Percentiles rank a stretch among this genome's conserved stretches.
Conservation (phyloP, 2,888 invertebrate species). For the Thelaira solivaga region DNA sequence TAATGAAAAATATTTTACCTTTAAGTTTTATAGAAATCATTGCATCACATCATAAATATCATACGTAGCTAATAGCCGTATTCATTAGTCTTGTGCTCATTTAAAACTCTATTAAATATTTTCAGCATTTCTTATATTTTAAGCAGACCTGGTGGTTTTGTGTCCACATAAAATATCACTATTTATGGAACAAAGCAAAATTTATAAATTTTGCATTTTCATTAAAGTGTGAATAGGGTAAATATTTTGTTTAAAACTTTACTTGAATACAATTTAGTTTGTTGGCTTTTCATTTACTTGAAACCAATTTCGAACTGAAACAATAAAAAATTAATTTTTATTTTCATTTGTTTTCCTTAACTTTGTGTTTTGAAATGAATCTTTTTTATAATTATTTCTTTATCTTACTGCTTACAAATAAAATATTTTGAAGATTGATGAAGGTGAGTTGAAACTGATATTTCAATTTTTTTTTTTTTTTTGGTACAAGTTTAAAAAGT, state of each 20-base stretch:
- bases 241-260: slow-evolving; percentile 14
- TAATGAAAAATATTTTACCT: too few species aligned
- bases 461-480: slow-evolving; percentile 49
- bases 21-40: too few species aligned
- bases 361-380: slow-evolving; percentile 28
- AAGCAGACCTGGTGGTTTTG: too few species aligned
- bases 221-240: background rate
- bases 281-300: background rate
- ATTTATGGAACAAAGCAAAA: too few species aligned
- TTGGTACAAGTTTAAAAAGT: slow-evolving; percentile 42
- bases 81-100: too few species aligned
- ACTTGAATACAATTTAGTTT: background rate
- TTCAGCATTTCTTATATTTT: too few species aligned
- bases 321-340: slow-evolving; percentile 30
- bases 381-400: background rate
- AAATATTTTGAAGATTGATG: slow-evolving; percentile 53
- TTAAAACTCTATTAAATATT: too few species aligned
- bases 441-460: slow-evolving; percentile 48
- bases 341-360: slow-evolving; percentile 48
- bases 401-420: slow-evolving; percentile 8
- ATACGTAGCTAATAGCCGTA: too few species aligned
- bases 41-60: too few species aligned
- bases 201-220: background rate
- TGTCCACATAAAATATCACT: too few species aligned
- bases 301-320: slow-evolving; percentile 5